Evolutionary conservation across 2,888 invertebrate genomes (phyloP).

Genomic region (Catotricha subobsoleta): DNA sequence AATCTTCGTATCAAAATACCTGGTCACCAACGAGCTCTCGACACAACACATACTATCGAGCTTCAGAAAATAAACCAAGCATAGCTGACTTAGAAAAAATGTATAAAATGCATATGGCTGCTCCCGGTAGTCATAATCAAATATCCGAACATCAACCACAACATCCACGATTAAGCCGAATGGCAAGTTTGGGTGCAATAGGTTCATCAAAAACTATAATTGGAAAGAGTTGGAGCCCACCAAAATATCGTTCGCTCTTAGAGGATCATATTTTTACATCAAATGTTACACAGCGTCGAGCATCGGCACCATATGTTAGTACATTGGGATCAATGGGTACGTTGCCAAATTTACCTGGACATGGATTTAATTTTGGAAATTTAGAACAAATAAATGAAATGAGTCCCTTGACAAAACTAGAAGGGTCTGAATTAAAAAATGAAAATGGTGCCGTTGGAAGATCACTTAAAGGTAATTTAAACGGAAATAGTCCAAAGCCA

Average conservation of each 20-base stretch:
- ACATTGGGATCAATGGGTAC: neutral
- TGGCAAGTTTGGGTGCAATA: neutral
- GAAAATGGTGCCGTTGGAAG: constrained; percentile 4
- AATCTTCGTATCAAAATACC: constrained; percentile 20
- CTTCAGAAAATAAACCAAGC: neutral
- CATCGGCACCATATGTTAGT: neutral
- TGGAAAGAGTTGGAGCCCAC: constrained; percentile 5
- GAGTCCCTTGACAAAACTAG: neutral
- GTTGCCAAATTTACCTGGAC: neutral
- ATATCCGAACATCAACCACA: too few relatives aligned
- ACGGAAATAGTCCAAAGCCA: neutral
- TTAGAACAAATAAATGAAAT: too few relatives aligned
- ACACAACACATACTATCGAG: neutral
- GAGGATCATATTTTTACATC: neutral
- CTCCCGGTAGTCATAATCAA: too few relatives aligned
- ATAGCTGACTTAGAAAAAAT: neutral
- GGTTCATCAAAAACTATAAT: constrained; percentile 1
- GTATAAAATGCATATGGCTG: neutral
- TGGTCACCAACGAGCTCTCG: constrained; percentile 20
- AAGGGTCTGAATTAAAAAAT: neutral
- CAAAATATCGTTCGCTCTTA: neutral
- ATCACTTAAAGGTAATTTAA: constrained; percentile 5
- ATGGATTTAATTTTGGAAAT: too few relatives aligned
- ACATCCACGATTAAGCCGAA: neutral
- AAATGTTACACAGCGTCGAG: neutral